Evolutionary conservation across 2,113 vertebrate species (phyloP).

Genomic region (Nothoprocta pentlandii): DNA sequence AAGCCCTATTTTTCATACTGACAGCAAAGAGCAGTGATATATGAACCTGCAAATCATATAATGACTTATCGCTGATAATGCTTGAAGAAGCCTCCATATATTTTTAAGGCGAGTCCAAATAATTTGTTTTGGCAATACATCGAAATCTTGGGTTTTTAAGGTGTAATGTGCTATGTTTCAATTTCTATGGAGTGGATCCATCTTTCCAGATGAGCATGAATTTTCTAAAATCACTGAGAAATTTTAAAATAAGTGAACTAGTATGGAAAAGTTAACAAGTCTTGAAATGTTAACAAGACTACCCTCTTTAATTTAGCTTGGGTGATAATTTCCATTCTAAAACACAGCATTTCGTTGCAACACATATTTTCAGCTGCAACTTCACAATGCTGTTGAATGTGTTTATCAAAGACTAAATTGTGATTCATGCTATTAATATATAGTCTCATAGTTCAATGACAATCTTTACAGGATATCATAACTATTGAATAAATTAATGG

Average conservation of each 20-base stretch:
- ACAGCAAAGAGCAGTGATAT: slow-evolving; percentile 71
- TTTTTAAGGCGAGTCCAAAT: slow-evolving; percentile 61
- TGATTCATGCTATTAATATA: neutral
- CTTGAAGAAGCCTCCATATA: slow-evolving; percentile 56
- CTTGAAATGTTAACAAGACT: neutral
- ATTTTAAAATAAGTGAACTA: neutral
- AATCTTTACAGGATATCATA: neutral
- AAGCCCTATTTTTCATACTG: slow-evolving; percentile 79
- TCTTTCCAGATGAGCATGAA: neutral
- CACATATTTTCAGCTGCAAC: neutral
- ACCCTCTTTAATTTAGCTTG: neutral
- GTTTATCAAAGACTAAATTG: neutral
- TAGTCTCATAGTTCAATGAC: neutral
- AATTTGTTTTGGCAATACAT: slow-evolving; percentile 61
- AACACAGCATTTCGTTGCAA: neutral
- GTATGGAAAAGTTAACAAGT: neutral
- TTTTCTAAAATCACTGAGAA: slow-evolving; percentile 6
- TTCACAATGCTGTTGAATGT: neutral
- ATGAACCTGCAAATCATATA: slow-evolving; percentile 67
- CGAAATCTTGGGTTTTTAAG: slow-evolving; percentile 15
- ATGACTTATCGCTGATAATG: slow-evolving; percentile 72
- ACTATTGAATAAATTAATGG: neutral
- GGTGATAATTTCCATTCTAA: neutral
- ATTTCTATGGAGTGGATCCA: neutral
- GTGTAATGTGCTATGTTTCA: slow-evolving; percentile 32